These are phyloP conservation scores for Bombus breviceps DNA, from an alignment of 1,140 invertebrate genomes.

Conservation along the genomic window DNA sequence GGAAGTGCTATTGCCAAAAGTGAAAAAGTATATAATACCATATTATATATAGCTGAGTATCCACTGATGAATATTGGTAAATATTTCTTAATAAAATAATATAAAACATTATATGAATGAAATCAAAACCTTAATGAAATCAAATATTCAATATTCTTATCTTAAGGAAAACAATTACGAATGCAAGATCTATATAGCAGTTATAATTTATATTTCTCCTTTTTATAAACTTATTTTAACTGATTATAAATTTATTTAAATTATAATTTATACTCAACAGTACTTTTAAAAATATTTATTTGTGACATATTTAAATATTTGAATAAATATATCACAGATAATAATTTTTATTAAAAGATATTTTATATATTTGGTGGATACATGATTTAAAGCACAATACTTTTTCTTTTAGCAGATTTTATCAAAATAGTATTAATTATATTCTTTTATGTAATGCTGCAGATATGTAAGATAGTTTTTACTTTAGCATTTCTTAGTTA, in stretches of 20 bases:
- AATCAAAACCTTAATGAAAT: slow-evolving; percentile 14
- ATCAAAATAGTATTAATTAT: neutral
- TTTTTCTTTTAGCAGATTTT: neutral
- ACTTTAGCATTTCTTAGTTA: neutral
- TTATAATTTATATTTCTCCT: neutral
- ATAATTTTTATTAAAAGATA: neutral
- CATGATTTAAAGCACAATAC: slow-evolving; percentile 13
- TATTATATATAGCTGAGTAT: slow-evolving; percentile 25
- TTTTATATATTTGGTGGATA: slow-evolving; percentile 33
- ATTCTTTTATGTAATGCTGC: neutral
- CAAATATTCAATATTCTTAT: slow-evolving; percentile 2
- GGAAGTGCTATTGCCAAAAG: slow-evolving; percentile 65
- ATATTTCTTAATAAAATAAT: slow-evolving; percentile 15
- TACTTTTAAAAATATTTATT: neutral
- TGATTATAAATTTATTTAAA: neutral
- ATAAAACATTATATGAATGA: neutral
- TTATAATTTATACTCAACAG: neutral
- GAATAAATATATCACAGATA: neutral
- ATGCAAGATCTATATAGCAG: neutral
- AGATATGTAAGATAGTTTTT: slow-evolving; percentile 5
- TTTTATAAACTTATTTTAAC: neutral
- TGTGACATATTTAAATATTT: neutral
- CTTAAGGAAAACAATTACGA: neutral
- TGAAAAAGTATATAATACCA: slow-evolving; percentile 20
- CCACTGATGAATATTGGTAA: slow-evolving; percentile 22